These are phyloP conservation scores for Hozukius guyotensis DNA, from an alignment of 2,797 vertebrate species.

Conservation along the genomic window DNA sequence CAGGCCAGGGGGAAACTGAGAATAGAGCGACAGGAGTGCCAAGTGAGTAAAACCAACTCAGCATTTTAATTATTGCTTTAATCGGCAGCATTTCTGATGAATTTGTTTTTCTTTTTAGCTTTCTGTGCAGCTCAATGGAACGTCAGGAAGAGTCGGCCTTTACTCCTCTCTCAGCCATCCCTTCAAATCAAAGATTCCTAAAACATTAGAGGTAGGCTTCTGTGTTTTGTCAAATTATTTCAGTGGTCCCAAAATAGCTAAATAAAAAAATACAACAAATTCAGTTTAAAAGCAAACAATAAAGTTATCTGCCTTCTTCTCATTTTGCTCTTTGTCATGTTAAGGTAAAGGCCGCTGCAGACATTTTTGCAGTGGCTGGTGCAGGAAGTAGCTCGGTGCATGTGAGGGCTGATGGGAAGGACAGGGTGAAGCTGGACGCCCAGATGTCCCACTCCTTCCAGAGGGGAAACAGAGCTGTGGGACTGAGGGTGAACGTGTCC, in stretches of 20 bases:
- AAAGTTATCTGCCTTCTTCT: background rate
- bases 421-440: constrained; percentile 74
- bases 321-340: constrained; percentile 4
- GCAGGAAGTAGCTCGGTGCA: constrained; percentile 75
- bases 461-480: constrained; percentile 50
- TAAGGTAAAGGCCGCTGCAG: constrained; percentile 78
- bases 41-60: constrained; percentile 72
- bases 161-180: constrained; percentile 74
- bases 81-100: background rate
- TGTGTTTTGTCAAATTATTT: background rate
- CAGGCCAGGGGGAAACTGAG: constrained; percentile 67
- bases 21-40: constrained; percentile 76
- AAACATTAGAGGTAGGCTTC: constrained; percentile 72
- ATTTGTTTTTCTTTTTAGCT: constrained; percentile 59
- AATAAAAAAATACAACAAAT: too few species aligned
- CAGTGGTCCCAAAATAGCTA: background rate
- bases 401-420: constrained; percentile 75
- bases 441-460: constrained; percentile 66
- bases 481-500: constrained; percentile 70
- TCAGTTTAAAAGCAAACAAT: too few species aligned
- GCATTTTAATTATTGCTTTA: background rate
- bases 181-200: constrained; percentile 73
- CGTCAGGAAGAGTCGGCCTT: constrained; percentile 60
- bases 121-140: constrained; percentile 72
- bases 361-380: constrained; percentile 42